Conservation (phyloP, 2,797 vertebrate species). For the Tolypeutes matacus region DNA sequence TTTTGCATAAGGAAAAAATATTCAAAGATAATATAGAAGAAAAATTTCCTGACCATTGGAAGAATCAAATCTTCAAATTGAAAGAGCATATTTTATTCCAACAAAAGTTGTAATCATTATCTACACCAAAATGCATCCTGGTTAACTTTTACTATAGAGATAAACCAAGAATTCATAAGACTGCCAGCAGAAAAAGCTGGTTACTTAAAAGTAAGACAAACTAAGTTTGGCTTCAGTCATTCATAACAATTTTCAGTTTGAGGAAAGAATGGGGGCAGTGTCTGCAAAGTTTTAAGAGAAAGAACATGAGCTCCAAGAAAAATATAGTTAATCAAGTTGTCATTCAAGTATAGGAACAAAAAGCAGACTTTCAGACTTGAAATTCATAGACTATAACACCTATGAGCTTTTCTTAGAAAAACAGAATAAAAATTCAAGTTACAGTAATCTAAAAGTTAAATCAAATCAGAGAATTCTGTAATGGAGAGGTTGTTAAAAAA, state of each 20-base stretch:
- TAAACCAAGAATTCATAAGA: not conserved
- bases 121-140: not conserved
- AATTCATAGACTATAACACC: not conserved
- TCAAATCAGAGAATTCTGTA: not conserved
- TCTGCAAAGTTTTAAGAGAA: not conserved
- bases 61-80: not conserved
- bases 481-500: not conserved
- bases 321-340: not conserved
- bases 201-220: not conserved
- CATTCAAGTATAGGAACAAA: not conserved
- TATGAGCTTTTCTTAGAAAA: not conserved
- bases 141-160: not conserved
- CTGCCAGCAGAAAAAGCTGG: not conserved
- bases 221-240: not conserved
- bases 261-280: not conserved
- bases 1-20: not conserved
- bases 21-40: not conserved
- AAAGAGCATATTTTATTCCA: not conserved
- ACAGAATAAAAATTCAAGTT: not conserved
- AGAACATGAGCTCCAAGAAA: not conserved
- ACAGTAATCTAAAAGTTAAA: not conserved
- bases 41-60: not conserved
- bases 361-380: slow-evolving; percentile 38
- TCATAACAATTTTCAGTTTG: not conserved
- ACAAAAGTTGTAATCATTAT: not conserved